These are phyloP conservation scores for Oreochromis aureus DNA, from an alignment of 2,113 vertebrate species.

Conservation along the genomic window DNA sequence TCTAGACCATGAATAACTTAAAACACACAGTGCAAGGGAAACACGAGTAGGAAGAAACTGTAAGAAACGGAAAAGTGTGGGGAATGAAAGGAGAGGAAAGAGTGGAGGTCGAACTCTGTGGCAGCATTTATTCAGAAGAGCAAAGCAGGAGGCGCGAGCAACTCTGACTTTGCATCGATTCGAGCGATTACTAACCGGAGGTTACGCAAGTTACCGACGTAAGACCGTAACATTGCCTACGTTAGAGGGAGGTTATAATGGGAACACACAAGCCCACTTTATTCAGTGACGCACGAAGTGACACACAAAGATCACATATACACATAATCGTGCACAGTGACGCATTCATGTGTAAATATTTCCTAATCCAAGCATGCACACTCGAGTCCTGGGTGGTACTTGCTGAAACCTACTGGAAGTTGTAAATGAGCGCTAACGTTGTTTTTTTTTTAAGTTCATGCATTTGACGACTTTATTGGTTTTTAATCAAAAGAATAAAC, in stretches of 20 bases:
- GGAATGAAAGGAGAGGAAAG: not conserved
- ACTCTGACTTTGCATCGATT: not conserved
- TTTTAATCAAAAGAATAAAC: not conserved
- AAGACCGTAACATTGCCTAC: not conserved
- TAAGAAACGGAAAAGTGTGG: not conserved
- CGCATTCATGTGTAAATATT: not conserved
- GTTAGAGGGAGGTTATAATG: not conserved
- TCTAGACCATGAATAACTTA: not conserved
- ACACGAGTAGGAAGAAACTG: not conserved
- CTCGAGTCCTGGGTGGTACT: not conserved
- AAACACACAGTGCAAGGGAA: not conserved
- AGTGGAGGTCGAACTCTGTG: not conserved
- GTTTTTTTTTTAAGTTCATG: not conserved
- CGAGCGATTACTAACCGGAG: not conserved
- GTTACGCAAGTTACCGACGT: not conserved
- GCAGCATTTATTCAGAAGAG: not conserved
- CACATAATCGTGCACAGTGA: not conserved
- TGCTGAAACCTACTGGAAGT: not conserved
- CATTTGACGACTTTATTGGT: not conserved
- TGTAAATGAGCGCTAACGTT: not conserved
- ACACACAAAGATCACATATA: not conserved
- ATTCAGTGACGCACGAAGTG: not conserved
- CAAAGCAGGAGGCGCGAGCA: not conserved
- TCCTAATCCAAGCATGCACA: not conserved
- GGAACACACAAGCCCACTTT: not conserved